Percentiles rank a stretch among this genome's conserved stretches.
These are phyloP conservation scores for Ameiurus melas DNA, from an alignment of 2,113 vertebrate species.

Conservation along the genomic window DNA sequence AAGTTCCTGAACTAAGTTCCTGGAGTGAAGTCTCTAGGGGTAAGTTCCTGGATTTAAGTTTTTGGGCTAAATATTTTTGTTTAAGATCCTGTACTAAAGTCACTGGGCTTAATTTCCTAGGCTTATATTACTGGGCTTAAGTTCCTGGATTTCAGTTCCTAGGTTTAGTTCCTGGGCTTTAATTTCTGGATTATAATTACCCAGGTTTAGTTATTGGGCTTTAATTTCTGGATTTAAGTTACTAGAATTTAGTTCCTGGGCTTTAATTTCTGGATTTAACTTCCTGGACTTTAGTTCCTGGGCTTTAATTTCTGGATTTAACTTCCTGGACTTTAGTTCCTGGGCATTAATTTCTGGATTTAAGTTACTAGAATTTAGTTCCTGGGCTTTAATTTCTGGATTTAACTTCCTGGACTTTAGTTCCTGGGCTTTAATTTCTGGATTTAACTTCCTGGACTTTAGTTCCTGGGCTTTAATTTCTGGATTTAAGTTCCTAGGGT, in stretches of 20 bases:
- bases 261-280: not conserved
- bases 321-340: no score
- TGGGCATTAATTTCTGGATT: no score
- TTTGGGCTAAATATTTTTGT: not conserved
- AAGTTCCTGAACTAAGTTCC: not conserved
- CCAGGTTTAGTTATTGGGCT: not conserved
- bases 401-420: not conserved
- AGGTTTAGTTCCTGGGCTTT: not conserved
- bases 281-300: not conserved
- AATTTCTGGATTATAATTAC: no score
- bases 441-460: not conserved
- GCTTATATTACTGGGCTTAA: not conserved
- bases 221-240: not conserved
- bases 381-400: no score
- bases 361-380: not conserved
- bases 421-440: not conserved
- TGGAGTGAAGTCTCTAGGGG: not conserved
- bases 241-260: not conserved
- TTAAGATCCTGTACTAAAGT: no score
- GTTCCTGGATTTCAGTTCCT: not conserved
- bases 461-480: not conserved
- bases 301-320: not conserved
- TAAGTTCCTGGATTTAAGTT: not conserved
- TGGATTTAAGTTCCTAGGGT: not conserved
- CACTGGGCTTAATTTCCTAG: no score